Conservation (phyloP, 2,797 vertebrate genomes). For the Pangasius larnaudii region DNA sequence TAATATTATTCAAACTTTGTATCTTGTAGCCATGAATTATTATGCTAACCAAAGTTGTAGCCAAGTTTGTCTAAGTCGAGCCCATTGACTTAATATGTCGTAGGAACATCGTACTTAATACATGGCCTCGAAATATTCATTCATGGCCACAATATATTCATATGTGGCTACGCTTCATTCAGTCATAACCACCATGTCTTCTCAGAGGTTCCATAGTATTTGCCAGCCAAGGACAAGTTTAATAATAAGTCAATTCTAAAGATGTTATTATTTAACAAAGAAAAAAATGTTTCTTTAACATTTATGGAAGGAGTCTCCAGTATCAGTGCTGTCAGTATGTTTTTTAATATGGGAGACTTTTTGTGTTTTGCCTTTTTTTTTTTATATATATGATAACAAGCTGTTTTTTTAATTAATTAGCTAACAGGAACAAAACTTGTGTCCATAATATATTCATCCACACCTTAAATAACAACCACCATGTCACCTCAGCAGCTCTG, state of each 20-base stretch:
- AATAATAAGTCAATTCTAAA: too few species aligned
- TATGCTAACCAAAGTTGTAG: neutral
- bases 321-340: neutral
- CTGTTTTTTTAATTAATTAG: neutral
- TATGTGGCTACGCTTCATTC: neutral
- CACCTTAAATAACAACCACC: neutral
- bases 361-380: neutral
- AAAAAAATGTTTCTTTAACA: too few species aligned
- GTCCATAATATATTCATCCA: neutral
- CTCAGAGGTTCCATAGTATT: neutral
- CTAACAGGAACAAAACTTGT: neutral
- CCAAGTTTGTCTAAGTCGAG: neutral
- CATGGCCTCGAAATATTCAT: neutral
- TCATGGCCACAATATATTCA: neutral
- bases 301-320: neutral
- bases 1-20: neutral
- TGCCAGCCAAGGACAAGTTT: too few species aligned
- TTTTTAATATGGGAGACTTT: neutral
- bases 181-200: neutral
- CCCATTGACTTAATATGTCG: neutral
- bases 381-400: neutral
- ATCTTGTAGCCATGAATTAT: neutral
- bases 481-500: neutral
- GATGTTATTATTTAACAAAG: too few species aligned
- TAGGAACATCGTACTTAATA: neutral